A percentile compares a stretch with the other conserved stretches of the same genome.
These are phyloP conservation scores for Drosophila longiperda DNA, from an alignment of 2,888 invertebrate species.

Conservation along the genomic window DNA sequence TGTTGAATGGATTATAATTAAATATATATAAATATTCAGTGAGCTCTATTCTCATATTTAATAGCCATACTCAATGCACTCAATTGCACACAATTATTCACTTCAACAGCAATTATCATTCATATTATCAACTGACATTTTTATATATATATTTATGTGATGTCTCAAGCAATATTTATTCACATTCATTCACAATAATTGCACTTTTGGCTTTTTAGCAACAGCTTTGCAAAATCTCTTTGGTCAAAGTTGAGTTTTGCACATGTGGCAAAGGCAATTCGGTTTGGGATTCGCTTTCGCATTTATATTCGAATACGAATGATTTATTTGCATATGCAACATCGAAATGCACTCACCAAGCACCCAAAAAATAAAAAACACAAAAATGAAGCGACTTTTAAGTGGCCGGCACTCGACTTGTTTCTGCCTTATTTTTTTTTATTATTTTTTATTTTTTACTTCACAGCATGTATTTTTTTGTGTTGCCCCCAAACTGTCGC, in stretches of 20 bases:
- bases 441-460: conserved; percentile 22
- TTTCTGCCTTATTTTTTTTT: conserved; percentile 19
- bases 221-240: neutral
- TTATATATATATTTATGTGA: neutral
- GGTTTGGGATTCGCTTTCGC: conserved; percentile 20
- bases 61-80: neutral
- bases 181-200: conserved; percentile 16
- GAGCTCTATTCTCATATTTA: neutral
- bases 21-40: conserved; percentile 3
- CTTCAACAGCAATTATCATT: neutral
- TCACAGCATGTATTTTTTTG: conserved; percentile 5
- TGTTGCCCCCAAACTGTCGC: conserved; percentile 61
- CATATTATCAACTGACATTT: neutral
- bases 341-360: conserved; percentile 75
- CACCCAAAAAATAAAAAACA: conserved; percentile 9
- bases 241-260: conserved; percentile 31
- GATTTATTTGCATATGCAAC: conserved; percentile 79
- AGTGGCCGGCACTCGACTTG: conserved; percentile 66
- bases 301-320: conserved; percentile 38
- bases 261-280: conserved; percentile 27
- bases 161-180: conserved; percentile 14
- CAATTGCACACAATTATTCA: neutral
- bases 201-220: neutral
- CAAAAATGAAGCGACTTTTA: conserved; percentile 63
- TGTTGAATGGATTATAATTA: neutral